These are phyloP conservation scores for Chionoecetes opilio DNA, from an alignment of 1,140 invertebrate species.

Conservation along the genomic window DNA sequence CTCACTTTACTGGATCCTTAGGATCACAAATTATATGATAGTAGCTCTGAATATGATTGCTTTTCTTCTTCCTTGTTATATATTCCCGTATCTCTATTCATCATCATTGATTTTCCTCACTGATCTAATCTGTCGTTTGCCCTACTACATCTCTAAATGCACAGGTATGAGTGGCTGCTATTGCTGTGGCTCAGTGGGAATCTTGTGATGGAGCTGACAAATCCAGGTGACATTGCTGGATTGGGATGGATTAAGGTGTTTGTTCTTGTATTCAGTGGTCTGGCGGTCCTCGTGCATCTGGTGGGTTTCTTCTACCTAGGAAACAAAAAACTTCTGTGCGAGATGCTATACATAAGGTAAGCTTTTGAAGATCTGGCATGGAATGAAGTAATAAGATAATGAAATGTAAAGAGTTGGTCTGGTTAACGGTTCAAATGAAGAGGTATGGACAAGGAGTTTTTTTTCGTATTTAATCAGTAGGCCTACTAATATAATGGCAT, in stretches of 20 bases:
- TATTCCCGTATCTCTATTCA: conserved; percentile 45
- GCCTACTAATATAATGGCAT: too few relatives aligned
- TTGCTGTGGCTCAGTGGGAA: conserved; percentile 98
- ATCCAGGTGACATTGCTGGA: conserved; percentile 96
- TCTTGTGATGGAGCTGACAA: conserved; percentile 97
- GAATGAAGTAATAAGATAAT: too few relatives aligned
- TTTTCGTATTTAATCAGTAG: too few relatives aligned
- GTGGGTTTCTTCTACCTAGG: conserved; percentile 86
- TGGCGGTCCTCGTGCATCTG: conserved; percentile 95
- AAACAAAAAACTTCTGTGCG: conserved; percentile 61
- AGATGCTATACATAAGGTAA: conserved; percentile 80
- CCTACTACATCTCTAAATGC: conserved; percentile 84
- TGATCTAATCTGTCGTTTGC: conserved; percentile 81
- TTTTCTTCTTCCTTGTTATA: too few relatives aligned
- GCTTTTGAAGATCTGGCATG: neutral
- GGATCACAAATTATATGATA: too few relatives aligned
- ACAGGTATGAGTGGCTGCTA: conserved; percentile 97
- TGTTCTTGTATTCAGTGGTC: conserved; percentile 95
- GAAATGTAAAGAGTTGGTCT: too few relatives aligned
- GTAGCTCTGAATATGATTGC: too few relatives aligned
- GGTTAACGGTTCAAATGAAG: too few relatives aligned
- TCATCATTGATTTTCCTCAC: conserved; percentile 78
- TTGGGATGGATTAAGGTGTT: conserved; percentile 91
- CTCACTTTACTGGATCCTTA: too few relatives aligned
- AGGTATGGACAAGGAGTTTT: too few relatives aligned